Base-by-base conservation (phyloP, 1,140 invertebrate species). In the Adelges cooleyi region DNA sequence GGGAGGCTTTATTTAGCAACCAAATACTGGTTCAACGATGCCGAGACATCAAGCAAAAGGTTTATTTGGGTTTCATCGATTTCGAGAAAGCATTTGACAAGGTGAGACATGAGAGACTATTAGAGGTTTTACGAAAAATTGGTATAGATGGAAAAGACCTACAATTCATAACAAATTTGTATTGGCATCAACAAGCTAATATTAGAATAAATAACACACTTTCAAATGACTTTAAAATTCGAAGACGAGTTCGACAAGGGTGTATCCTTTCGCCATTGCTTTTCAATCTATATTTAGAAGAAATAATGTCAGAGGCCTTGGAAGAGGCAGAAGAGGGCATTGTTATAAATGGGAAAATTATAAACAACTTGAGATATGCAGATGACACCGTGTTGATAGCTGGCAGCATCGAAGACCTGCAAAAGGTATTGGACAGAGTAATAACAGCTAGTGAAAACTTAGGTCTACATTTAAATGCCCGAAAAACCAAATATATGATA, bases 281-380 rank as follows among this genome's bases (percentile, higher is more conserved):
- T 23, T 73, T 74, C 66, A 72, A 73, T 56, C 17, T 73, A 23
- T 74, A 74, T 66, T 59, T 27, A 40, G 65, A 68, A 44, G 8
- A 62, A 23, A 52, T 46, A 36, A 38, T 22, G n/a, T 17, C 49
- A 13, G 33, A 46, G 25, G 15, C 40, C 10, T 17, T 44, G 40
- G 15, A 44, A n/a, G n/a, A 44, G 11, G 40, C 10, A 44, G 40
- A 44, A n/a, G 40, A 11, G 40, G 40, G 40, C 10, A 27, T 59
- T 13, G 23, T 25, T n/a, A 38, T 69, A 18, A 62, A 66, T 29
- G 66, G 59, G 11, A 23, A 29, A 44, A 20, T 10, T 33, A 53
- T 65, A 38, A 51, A 66, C 17, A 68, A 54, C 50, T 53, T 66
- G 17, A 42, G 65, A 52, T 68, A 68, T 56, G 51, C 65, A 23